Percentiles rank a stretch among this genome's conserved stretches.
These are phyloP conservation scores for Chromobotia macracanthus DNA, from an alignment of 2,797 vertebrate genomes.

Conservation along the genomic window DNA sequence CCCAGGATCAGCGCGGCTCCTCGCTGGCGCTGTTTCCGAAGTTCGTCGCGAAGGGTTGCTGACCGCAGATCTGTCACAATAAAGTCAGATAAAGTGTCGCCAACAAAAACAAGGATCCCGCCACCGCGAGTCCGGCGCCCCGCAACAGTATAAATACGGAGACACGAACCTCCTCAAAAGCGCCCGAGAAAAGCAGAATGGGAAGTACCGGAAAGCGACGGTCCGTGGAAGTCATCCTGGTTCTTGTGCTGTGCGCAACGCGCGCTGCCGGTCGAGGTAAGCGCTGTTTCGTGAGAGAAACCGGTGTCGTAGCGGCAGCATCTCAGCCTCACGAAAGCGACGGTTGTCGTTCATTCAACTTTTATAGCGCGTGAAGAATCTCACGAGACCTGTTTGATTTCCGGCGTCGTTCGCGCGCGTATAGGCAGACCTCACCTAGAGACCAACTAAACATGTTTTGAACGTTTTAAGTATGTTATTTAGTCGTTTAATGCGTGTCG, in stretches of 20 bases:
- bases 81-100: constrained; percentile 16
- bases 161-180: not conserved
- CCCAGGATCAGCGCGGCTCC: constrained; percentile 15
- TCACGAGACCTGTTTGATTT: constrained; percentile 22
- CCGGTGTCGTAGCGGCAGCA: not conserved
- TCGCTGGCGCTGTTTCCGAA: constrained; percentile 18
- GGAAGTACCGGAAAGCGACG: constrained; percentile 25
- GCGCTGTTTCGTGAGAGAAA: not conserved
- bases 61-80: constrained; percentile 6
- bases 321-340: too few species aligned
- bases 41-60: constrained; percentile 22
- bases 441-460: too few species aligned
- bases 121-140: not conserved
- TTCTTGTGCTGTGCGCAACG: constrained; percentile 47
- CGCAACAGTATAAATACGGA: not conserved
- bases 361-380: not conserved
- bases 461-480: not conserved
- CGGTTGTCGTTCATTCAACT: not conserved
- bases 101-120: not conserved
- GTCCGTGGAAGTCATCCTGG: constrained; percentile 44
- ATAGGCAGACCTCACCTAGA: not conserved
- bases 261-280: constrained; percentile 51
- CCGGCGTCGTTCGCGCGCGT: not conserved
- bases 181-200: constrained; percentile 27
- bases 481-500: not conserved